Evolutionary conservation across 2,888 invertebrate genomes (phyloP).

Genomic region (Andrena fulva): DNA sequence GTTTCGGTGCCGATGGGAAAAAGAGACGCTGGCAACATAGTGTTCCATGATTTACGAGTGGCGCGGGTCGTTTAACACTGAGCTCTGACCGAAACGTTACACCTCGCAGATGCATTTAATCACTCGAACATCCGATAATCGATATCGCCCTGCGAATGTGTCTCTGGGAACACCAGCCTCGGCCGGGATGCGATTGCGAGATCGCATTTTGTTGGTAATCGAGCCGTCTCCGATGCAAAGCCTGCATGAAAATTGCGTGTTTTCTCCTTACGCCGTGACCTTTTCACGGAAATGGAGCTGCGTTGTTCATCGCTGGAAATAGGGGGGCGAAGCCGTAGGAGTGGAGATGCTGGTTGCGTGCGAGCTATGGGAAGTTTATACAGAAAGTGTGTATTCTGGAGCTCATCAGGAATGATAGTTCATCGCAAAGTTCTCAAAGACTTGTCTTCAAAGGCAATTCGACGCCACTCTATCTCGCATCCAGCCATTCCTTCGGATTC

Average conservation of each 20-base stretch:
- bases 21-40: background rate
- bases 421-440: background rate
- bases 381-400: background rate
- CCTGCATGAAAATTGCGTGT: background rate
- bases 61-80: conserved; percentile 24
- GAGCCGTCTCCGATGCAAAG: background rate
- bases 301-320: background rate
- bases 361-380: conserved; percentile 3
- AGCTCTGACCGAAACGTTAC: conserved; percentile 28
- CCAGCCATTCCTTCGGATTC: background rate
- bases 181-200: conserved; percentile 41
- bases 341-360: background rate
- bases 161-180: conserved; percentile 26
- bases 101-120: conserved; percentile 60
- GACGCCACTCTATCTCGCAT: conserved; percentile 1
- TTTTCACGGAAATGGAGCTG: background rate
- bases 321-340: background rate
- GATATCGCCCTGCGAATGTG: conserved; percentile 49
- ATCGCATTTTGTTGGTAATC: conserved; percentile 12
- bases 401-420: background rate
- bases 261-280: background rate
- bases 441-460: background rate
- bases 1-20: background rate
- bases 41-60: conserved; percentile 46
- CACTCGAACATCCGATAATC: conserved; percentile 59